Evolutionary conservation across 2,888 invertebrate species (phyloP).

Genomic region (Archaeoteleia sp.): DNA sequence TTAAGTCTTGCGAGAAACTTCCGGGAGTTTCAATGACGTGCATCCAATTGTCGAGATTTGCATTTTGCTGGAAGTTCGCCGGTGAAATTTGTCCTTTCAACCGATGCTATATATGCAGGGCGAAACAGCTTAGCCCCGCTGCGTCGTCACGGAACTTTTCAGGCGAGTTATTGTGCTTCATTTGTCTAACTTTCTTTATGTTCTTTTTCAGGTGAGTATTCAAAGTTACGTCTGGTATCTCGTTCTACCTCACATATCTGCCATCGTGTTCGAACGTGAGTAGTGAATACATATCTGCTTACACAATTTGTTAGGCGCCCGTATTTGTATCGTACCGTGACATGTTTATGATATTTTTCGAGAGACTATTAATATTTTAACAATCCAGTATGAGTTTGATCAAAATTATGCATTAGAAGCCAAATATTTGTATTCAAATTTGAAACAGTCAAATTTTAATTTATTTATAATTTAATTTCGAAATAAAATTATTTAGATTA

Average conservation of each 20-base stretch:
- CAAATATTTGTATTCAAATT: no score
- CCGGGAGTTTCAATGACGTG: constrained; percentile 38
- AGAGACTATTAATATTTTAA: no score
- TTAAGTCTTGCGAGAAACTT: constrained; percentile 32
- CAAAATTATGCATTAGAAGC: no score
- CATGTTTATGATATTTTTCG: background rate
- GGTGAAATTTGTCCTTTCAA: constrained; percentile 41
- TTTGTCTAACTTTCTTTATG: constrained; percentile 53
- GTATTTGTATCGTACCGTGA: constrained; percentile 9
- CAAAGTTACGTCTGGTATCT: constrained; percentile 32
- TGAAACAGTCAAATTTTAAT: no score
- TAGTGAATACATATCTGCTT: constrained; percentile 12
- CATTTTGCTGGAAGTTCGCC: constrained; percentile 39
- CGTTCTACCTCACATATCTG: constrained; percentile 18
- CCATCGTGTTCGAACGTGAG: constrained; percentile 21
- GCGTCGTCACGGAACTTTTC: constrained; percentile 38
- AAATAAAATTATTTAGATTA: no score
- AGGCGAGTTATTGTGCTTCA: constrained; percentile 42
- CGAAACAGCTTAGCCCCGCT: constrained; percentile 41
- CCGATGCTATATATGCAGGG: constrained; percentile 38
- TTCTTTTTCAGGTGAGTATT: constrained; percentile 51
- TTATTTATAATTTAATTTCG: no score
- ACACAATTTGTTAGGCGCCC: constrained; percentile 13
- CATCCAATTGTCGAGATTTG: constrained; percentile 47
- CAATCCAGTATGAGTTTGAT: no score